Conservation (phyloP, 64 coral and sea anemone species). For the Stichodactyla mertensii region DNA sequence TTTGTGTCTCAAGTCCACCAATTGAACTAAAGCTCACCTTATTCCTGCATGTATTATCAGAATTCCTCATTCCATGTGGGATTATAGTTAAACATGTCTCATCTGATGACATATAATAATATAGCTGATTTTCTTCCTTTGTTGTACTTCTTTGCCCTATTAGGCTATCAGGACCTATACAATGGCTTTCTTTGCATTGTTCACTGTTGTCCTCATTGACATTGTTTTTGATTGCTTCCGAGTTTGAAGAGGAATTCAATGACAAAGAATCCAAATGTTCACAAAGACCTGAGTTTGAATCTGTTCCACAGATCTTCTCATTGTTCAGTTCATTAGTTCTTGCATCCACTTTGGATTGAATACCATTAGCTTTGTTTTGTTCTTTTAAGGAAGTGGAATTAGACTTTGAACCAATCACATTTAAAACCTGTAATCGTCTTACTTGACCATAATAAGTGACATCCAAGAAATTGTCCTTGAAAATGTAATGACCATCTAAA, state of each 20-base stretch:
- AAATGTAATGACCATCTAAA: background rate
- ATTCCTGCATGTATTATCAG: background rate
- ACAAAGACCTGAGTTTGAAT: background rate
- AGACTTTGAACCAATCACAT: background rate
- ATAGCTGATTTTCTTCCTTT: background rate
- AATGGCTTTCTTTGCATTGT: background rate
- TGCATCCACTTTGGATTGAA: background rate
- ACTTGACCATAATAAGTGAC: background rate
- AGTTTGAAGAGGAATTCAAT: background rate
- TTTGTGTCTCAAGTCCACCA: slow-evolving; percentile 78
- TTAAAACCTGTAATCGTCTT: background rate
- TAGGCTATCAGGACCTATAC: background rate
- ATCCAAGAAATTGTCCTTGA: background rate
- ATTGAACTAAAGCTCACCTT: slow-evolving; percentile 73
- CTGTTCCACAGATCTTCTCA: too few relatives aligned
- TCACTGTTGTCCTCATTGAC: background rate
- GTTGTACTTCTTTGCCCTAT: background rate
- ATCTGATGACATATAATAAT: slow-evolving; percentile 62
- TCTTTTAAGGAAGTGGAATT: background rate
- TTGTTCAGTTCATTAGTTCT: background rate
- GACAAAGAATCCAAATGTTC: background rate
- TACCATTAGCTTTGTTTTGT: background rate
- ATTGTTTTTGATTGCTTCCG: background rate
- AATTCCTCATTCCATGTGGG: slow-evolving; percentile 21
- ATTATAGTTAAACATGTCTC: slow-evolving; percentile 69